These are phyloP conservation scores for Calephelis perditalis DNA, from an alignment of 2,888 invertebrate species.

Conservation along the genomic window DNA sequence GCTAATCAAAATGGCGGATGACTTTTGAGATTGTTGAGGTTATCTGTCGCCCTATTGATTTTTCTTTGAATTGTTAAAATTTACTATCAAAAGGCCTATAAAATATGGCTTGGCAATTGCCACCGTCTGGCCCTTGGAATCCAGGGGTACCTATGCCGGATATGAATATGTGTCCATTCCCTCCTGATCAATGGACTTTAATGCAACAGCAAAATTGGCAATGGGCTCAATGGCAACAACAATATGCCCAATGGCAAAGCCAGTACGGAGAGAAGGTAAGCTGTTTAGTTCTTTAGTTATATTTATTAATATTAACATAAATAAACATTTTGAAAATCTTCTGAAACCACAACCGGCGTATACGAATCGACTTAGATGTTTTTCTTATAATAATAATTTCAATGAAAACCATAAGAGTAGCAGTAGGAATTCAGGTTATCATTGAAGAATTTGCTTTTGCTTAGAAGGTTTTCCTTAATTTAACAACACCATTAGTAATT, in stretches of 20 bases:
- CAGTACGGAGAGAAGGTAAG: constrained; percentile 86
- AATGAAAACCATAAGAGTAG: too few species aligned
- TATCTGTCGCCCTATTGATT: constrained; percentile 3
- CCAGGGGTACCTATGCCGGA: constrained; percentile 48
- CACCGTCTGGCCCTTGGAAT: constrained; percentile 51
- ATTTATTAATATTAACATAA: too few species aligned
- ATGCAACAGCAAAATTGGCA: constrained; percentile 86
- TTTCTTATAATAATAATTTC: too few species aligned
- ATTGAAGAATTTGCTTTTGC: too few species aligned
- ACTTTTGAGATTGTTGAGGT: background rate
- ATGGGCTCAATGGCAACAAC: constrained; percentile 88
- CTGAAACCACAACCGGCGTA: too few species aligned
- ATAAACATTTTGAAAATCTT: too few species aligned
- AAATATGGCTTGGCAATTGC: constrained; percentile 66
- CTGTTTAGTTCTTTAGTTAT: too few species aligned
- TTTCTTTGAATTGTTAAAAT: constrained; percentile 1
- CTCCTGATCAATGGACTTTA: constrained; percentile 82
- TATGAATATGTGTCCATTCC: constrained; percentile 65
- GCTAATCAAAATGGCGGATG: constrained; percentile 15
- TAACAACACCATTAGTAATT: too few species aligned
- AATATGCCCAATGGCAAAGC: constrained; percentile 86
- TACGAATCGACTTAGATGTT: too few species aligned
- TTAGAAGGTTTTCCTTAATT: too few species aligned
- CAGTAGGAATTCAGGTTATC: too few species aligned
- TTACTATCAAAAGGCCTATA: background rate